Conservation (phyloP, 2,113 vertebrate species). For the Pedetes capensis region DNA sequence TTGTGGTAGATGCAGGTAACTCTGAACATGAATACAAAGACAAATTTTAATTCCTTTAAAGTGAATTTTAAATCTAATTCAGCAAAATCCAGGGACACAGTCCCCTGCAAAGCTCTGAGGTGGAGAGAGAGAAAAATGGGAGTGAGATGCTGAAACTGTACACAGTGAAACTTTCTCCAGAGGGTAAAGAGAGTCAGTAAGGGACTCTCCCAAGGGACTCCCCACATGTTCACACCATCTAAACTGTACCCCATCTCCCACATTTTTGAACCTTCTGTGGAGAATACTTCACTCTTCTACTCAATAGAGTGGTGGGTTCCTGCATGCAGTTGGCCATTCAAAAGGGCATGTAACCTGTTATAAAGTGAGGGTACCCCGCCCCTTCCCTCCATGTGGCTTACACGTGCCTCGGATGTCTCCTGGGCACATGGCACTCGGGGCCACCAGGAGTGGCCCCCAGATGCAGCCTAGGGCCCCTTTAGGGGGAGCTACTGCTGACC, state of each 20-base stretch:
- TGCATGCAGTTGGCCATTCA: neutral
- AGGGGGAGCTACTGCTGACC: neutral
- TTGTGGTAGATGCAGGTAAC: neutral
- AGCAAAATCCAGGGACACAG: neutral
- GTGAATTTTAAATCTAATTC: neutral
- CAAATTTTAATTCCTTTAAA: neutral
- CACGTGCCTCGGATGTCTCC: neutral
- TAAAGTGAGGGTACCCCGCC: neutral
- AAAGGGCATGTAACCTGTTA: neutral
- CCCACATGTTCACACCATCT: no score
- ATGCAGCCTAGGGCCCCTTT: no score
- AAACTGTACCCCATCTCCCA: neutral
- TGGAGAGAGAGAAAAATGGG: neutral
- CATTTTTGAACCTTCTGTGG: neutral
- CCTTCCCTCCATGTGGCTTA: rapidly evolving
- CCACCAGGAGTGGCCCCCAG: neutral
- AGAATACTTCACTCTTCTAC: neutral
- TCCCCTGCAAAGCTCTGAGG: neutral
- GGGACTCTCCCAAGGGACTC: rapidly evolving
- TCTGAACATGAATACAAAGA: neutral
- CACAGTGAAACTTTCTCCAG: neutral
- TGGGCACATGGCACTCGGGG: neutral
- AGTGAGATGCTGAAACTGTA: neutral
- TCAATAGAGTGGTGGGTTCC: neutral
- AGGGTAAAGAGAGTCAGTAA: rapidly evolving